Evolutionary conservation across 2,888 invertebrate species (phyloP).

Genomic region (Imbricaverruca yamaguchii): DNA sequence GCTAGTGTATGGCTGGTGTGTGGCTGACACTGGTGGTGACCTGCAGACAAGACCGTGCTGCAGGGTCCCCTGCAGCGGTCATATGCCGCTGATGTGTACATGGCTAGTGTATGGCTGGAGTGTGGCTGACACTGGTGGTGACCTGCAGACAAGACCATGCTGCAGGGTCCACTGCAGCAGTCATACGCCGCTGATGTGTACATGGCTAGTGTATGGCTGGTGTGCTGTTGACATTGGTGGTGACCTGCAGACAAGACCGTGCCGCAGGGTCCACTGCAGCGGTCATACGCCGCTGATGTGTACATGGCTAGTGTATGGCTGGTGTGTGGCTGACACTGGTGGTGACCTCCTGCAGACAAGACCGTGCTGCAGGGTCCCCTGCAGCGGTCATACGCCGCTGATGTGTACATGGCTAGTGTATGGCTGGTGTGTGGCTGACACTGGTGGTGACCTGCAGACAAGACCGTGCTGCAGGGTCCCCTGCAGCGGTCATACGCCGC

Average conservation of each 20-base stretch:
- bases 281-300: slow-evolving; percentile 89
- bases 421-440: no score
- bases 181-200: slow-evolving; percentile 89
- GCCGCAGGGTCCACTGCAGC: slow-evolving; percentile 66
- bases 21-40: no score
- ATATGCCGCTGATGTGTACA: slow-evolving; percentile 88
- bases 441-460: slow-evolving; percentile 26
- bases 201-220: no score
- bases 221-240: no score
- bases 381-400: slow-evolving; percentile 88
- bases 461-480: slow-evolving; percentile 50
- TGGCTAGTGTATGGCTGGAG: no score
- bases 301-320: no score
- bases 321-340: no score
- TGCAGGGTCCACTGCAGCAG: slow-evolving; percentile 71
- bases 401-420: no score
- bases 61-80: slow-evolving; percentile 78
- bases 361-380: slow-evolving; percentile 55
- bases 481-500: slow-evolving; percentile 90
- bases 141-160: slow-evolving; percentile 27
- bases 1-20: no score
- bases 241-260: slow-evolving; percentile 25
- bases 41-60: slow-evolving; percentile 28
- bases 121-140: no score
- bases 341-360: slow-evolving; percentile 25